Percentiles rank a stretch among this genome's conserved stretches.
Conservation (phyloP, 2,888 invertebrate genomes). For the Lagria hirta region DNA sequence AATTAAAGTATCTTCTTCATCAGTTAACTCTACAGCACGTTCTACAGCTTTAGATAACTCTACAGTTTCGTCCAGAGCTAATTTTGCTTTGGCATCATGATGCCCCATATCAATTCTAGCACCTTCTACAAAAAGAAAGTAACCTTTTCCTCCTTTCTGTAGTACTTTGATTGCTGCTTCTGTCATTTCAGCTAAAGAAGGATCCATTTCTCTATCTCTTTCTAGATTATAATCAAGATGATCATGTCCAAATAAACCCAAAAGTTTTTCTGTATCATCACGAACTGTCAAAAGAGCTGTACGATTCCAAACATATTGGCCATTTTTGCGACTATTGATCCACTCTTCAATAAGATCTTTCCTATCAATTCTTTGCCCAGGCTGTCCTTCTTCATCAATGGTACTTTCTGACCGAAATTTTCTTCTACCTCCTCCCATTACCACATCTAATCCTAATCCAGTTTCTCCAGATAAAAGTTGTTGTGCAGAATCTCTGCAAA, state of each 20-base stretch:
- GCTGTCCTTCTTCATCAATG: slow-evolving; percentile 60
- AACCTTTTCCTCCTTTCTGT: slow-evolving; percentile 64
- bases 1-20: slow-evolving; percentile 70
- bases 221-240: slow-evolving; percentile 62
- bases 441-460: slow-evolving; percentile 68
- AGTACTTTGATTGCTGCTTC: slow-evolving; percentile 72
- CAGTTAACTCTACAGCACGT: slow-evolving; percentile 66
- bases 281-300: slow-evolving; percentile 57
- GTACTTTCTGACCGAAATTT: slow-evolving; percentile 62
- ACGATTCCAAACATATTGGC: slow-evolving; percentile 59
- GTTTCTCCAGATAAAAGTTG: slow-evolving; percentile 67
- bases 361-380: slow-evolving; percentile 66
- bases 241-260: slow-evolving; percentile 34
- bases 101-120: slow-evolving; percentile 75
- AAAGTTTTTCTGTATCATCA: slow-evolving; percentile 60
- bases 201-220: slow-evolving; percentile 59
- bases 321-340: slow-evolving; percentile 39
- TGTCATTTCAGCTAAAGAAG: slow-evolving; percentile 78
- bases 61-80: slow-evolving; percentile 74
- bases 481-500: slow-evolving; percentile 69
- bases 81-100: slow-evolving; percentile 65
- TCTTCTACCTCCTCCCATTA: slow-evolving; percentile 72
- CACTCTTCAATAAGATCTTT: slow-evolving; percentile 51
- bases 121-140: slow-evolving; percentile 76
- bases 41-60: slow-evolving; percentile 57